These are phyloP conservation scores for Nanger granti DNA, from an alignment of 2,113 vertebrate species.

Conservation along the genomic window DNA sequence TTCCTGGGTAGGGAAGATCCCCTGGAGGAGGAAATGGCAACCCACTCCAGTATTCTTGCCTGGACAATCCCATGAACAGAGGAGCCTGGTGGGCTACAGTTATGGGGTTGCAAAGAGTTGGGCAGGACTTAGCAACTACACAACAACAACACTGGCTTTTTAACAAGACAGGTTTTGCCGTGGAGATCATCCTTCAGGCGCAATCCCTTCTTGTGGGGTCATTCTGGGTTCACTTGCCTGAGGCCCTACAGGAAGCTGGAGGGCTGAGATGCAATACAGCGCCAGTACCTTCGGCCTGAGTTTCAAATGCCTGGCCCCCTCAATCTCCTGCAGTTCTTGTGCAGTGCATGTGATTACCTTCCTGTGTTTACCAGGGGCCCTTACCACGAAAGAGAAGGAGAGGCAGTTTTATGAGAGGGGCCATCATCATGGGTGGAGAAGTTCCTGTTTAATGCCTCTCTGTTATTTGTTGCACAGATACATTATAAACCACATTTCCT, in stretches of 20 bases:
- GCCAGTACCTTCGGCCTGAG: rapidly evolving
- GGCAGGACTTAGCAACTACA: not conserved
- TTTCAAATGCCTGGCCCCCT: not conserved
- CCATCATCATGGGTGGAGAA: not conserved
- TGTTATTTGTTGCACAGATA: slow-evolving; percentile 8
- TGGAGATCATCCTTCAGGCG: not conserved
- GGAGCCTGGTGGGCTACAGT: not conserved
- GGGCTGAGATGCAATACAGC: not conserved
- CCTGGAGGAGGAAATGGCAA: not conserved
- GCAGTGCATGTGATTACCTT: not conserved
- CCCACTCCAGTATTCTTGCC: not conserved
- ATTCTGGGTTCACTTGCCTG: not conserved
- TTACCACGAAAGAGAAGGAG: not conserved
- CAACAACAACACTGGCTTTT: not conserved
- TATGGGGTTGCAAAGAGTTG: not conserved
- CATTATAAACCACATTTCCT: slow-evolving; percentile 53
- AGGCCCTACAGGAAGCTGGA: not conserved
- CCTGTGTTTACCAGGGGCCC: not conserved
- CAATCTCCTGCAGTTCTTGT: rapidly evolving
- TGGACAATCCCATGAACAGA: not conserved
- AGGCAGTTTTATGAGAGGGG: not conserved
- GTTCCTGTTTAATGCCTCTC: slow-evolving; percentile 26
- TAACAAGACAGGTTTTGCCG: not conserved
- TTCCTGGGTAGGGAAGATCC: not conserved
- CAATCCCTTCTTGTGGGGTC: not conserved